These are phyloP conservation scores for Pristiophorus japonicus DNA, from an alignment of 2,113 vertebrate species.

Conservation along the genomic window DNA sequence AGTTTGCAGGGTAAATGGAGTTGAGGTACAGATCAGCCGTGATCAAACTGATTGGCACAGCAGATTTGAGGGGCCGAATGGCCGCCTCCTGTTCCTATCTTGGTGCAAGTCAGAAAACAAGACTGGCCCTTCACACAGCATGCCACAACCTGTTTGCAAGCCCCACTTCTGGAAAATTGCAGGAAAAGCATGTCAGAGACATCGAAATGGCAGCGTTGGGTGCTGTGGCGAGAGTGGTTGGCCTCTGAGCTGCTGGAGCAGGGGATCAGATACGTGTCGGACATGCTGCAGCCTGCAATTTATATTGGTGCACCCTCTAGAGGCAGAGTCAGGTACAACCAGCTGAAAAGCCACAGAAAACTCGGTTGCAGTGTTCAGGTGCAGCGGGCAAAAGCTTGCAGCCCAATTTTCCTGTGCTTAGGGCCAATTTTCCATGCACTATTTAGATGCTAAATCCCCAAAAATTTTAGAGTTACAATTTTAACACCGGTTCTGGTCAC, in stretches of 20 bases:
- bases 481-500: not conserved
- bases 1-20: not conserved
- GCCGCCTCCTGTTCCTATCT: not conserved
- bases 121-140: not conserved
- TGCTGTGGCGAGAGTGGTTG: not conserved
- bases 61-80: not conserved
- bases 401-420: not conserved
- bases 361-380: not conserved
- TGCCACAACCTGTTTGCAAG: not conserved
- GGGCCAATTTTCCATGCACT: not conserved
- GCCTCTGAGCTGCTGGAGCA: not conserved
- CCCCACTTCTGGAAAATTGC: not conserved
- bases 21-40: not conserved
- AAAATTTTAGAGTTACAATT: not conserved
- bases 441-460: not conserved
- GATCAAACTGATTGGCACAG: not conserved
- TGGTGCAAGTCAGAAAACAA: not conserved
- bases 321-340: not conserved
- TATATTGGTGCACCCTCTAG: constrained; percentile 14
- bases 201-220: not conserved
- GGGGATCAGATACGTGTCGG: not conserved
- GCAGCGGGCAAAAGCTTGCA: not conserved
- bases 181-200: not conserved
- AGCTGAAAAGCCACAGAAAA: not conserved
- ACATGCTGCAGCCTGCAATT: not conserved